Percentiles rank a stretch among this genome's conserved stretches.
These are phyloP conservation scores for Ectobius pallidus DNA, from an alignment of 2,888 invertebrate species.

Conservation along the genomic window DNA sequence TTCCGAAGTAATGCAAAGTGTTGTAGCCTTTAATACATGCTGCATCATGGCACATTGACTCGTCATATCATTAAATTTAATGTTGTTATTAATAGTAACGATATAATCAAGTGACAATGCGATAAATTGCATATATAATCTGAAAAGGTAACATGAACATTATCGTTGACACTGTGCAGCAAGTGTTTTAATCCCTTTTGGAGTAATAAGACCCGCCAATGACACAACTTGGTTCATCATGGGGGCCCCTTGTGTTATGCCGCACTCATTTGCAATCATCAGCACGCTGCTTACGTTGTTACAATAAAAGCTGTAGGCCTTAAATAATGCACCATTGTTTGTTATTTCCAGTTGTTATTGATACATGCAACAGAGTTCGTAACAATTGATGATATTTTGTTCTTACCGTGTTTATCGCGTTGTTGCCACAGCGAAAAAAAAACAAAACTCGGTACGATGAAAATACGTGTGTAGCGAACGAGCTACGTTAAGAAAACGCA, in stretches of 20 bases:
- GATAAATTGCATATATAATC: too few relatives aligned
- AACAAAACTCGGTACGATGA: slow-evolving; percentile 42
- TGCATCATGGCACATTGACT: too few relatives aligned
- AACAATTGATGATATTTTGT: not conserved
- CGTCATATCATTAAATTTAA: too few relatives aligned
- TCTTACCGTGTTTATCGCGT: slow-evolving; percentile 45
- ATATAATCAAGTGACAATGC: too few relatives aligned
- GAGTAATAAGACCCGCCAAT: not conserved
- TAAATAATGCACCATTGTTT: too few relatives aligned
- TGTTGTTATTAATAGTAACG: too few relatives aligned
- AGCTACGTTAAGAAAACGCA: slow-evolving; percentile 41
- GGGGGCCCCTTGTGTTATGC: not conserved
- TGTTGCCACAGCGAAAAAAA: slow-evolving; percentile 44
- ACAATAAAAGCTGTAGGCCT: too few relatives aligned
- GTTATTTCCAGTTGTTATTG: not conserved
- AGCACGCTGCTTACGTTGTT: not conserved
- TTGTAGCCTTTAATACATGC: too few relatives aligned
- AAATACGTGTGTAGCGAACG: slow-evolving; percentile 44
- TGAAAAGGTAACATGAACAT: too few relatives aligned
- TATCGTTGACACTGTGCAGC: too few relatives aligned
- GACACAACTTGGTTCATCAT: not conserved
- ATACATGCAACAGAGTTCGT: not conserved
- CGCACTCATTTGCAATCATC: not conserved
- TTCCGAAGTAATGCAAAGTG: too few relatives aligned
- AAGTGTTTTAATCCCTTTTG: not conserved